Evolutionary conservation across 2,113 vertebrate species (phyloP), one percentile per base, ranked within the genome.

Genomic region (Cebidichthys violaceus): DNA sequence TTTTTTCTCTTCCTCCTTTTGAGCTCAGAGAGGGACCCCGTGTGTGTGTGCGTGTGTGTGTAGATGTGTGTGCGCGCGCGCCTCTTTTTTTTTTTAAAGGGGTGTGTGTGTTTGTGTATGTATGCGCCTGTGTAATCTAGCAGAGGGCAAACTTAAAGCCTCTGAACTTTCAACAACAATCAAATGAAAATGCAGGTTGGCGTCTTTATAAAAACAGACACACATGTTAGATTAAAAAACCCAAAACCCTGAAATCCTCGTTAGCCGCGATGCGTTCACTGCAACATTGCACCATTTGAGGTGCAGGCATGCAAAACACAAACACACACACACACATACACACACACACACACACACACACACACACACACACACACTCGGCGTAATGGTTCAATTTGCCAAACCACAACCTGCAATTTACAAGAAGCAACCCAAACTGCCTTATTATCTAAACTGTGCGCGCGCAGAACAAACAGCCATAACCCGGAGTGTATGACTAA

Each of bases 11-110:
- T 88, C 87, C 83, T 70, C 81, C 90, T 90, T 92, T 88, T 89
- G 86, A 94, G 92, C 91, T 92, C 84, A 83, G 86, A 89, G 91
- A 89, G 90, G 89, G 90, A 92, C 90, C 89, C 91, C 57, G 84
- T 75, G 89, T 75, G 80, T 79, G 85, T 35, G 70, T 60, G 81
- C 24, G 67, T 45, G 73, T 60, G 91, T 41, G 35, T 31, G 71
- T 59, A n/a, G n/a, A n/a, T n/a, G 65, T 31, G 73, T 54, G 77
- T 60, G 70, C 24, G 47, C 54, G 54, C 54, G 54, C 54, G 77
- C 45, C 78, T 66, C n/a, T n/a, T n/a, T n/a, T n/a, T n/a, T n/a
- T n/a, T 75, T 81, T 70, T 60, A 86, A 88, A 89, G 86, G 91
- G 81, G 91, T 91, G 93, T 52, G 93, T 52, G n/a, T 92, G 93